A percentile compares a stretch with the other conserved stretches of the same genome.
Evolutionary conservation across 2,888 invertebrate species (phyloP).

Genomic region (Scrobipalpa costella): DNA sequence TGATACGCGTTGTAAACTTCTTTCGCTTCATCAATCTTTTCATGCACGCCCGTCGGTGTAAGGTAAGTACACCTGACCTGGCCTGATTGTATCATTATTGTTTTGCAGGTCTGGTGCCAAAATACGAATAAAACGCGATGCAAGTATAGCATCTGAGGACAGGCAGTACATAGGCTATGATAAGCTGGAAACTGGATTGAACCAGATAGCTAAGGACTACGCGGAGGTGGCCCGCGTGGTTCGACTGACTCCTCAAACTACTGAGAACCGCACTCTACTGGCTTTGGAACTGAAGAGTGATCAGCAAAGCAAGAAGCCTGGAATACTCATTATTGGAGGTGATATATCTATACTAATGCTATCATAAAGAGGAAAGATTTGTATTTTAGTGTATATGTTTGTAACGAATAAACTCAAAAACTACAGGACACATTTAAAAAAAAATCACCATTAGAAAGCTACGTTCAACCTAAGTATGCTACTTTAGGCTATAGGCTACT

Average conservation of each 20-base stretch:
- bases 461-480: no score
- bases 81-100: no score
- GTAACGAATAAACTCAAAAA: no score
- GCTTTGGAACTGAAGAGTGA: slow-evolving; percentile 70
- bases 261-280: slow-evolving; percentile 57
- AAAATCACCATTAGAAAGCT: no score
- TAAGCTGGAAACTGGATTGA: slow-evolving; percentile 39
- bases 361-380: no score
- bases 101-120: slow-evolving; percentile 65
- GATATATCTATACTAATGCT: slow-evolving; percentile 1
- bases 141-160: slow-evolving; percentile 33
- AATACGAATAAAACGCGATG: slow-evolving; percentile 43
- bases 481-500: no score
- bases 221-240: slow-evolving; percentile 54
- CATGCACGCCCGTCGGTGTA: no score
- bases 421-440: no score
- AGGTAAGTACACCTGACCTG: no score
- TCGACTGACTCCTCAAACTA: slow-evolving; percentile 51
- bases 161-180: slow-evolving; percentile 51
- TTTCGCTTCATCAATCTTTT: no score
- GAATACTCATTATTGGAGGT: slow-evolving; percentile 71
- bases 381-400: no score
- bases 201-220: slow-evolving; percentile 48
- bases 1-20: no score
- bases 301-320: slow-evolving; percentile 62